Conservation (phyloP, 2,113 vertebrate species). For the Naja naja region DNA sequence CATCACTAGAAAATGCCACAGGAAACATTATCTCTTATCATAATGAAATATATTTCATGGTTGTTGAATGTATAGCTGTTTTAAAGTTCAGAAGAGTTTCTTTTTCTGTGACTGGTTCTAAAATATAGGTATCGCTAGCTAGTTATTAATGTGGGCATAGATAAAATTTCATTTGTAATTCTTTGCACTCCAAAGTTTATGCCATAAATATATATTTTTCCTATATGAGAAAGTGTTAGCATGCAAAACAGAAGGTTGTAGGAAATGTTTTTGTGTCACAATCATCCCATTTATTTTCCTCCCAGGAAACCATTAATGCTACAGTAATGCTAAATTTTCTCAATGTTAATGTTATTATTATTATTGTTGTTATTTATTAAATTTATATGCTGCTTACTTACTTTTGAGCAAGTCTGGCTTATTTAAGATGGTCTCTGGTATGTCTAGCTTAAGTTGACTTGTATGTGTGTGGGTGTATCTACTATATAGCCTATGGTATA, state of each 20-base stretch:
- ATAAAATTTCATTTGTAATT: background rate
- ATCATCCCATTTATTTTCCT: background rate
- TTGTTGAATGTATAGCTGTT: conserved; percentile 11
- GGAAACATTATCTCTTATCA: conserved; percentile 33
- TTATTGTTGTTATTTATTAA: too few species aligned
- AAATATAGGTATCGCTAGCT: background rate
- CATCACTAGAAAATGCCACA: conserved; percentile 13
- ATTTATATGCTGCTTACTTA: background rate
- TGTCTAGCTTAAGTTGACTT: background rate
- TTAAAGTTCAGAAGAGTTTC: conserved; percentile 26
- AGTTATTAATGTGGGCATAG: conserved; percentile 7
- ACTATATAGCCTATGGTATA: background rate
- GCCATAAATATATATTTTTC: background rate
- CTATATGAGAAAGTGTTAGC: background rate
- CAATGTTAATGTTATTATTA: background rate
- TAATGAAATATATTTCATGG: conserved; percentile 1
- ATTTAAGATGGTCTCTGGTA: background rate
- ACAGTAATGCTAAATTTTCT: conserved; percentile 3
- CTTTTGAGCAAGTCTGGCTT: background rate
- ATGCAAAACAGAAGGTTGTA: background rate
- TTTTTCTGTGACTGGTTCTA: background rate
- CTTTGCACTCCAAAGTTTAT: background rate
- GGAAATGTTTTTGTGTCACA: background rate
- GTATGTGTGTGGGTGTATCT: background rate
- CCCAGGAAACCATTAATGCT: background rate